Evolutionary conservation across 1,140 invertebrate genomes (phyloP).

Genomic region (Argopecten irradians): DNA sequence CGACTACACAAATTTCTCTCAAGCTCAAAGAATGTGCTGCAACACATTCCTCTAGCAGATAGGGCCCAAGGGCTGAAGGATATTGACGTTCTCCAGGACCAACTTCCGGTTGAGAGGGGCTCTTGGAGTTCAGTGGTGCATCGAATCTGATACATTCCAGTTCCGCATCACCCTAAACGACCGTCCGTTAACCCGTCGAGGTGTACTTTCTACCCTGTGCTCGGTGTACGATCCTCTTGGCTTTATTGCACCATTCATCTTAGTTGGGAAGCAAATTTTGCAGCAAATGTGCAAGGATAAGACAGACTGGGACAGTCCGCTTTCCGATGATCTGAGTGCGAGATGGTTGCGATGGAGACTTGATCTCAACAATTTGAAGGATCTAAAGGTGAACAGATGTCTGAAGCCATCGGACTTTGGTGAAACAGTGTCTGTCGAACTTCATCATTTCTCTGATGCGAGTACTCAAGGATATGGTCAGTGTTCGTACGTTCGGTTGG

Average conservation of each 20-base stretch:
- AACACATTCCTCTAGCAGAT: constrained; percentile 37
- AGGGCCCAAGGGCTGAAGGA: constrained; percentile 45
- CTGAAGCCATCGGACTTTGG: constrained; percentile 51
- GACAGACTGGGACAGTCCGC: constrained; percentile 50
- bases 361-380: constrained; percentile 32
- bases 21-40: constrained; percentile 57
- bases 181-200: constrained; percentile 51
- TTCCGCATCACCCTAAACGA: constrained; percentile 50
- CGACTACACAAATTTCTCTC: constrained; percentile 58
- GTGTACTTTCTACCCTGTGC: constrained; percentile 50
- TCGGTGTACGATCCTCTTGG: constrained; percentile 57
- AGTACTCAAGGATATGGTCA: constrained; percentile 55
- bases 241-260: constrained; percentile 50
- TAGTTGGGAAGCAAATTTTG: constrained; percentile 51
- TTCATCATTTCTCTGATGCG: constrained; percentile 61
- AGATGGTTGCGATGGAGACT: constrained; percentile 46
- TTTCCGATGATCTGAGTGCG: constrained; percentile 38
- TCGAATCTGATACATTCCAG: constrained; percentile 58
- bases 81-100: constrained; percentile 50
- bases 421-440: not conserved
- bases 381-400: constrained; percentile 49
- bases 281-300: constrained; percentile 51
- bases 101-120: constrained; percentile 55
- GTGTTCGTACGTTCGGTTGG: constrained; percentile 50
- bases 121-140: constrained; percentile 58